A percentile compares a stretch with the other conserved stretches of the same genome.
Conservation (phyloP, 1,140 invertebrate genomes). For the Drosophila equinoxialis region DNA sequence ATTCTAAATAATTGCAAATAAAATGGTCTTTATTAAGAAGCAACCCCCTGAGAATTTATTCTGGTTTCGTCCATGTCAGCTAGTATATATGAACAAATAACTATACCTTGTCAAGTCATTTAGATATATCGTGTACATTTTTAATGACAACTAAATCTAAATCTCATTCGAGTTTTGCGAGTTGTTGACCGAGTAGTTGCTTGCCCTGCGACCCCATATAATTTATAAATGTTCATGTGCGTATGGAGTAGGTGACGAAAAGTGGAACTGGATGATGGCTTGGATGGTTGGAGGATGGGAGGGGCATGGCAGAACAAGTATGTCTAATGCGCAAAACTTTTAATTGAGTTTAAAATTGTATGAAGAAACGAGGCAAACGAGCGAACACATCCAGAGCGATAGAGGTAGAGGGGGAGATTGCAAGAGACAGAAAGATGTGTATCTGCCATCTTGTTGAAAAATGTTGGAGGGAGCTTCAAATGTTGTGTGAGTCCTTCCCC, state of each 20-base stretch:
- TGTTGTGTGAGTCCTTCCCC: neutral
- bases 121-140: constrained; percentile 67
- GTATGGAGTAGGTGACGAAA: constrained; percentile 9
- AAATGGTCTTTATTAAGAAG: too few relatives aligned
- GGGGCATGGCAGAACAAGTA: constrained; percentile 56
- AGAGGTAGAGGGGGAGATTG: constrained; percentile 25
- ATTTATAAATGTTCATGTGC: neutral
- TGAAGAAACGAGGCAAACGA: constrained; percentile 45
- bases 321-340: constrained; percentile 76
- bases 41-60: too few relatives aligned
- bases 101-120: constrained; percentile 36
- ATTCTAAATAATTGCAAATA: too few relatives aligned
- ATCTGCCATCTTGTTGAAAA: neutral
- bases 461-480: neutral
- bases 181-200: constrained; percentile 15
- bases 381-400: neutral
- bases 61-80: too few relatives aligned
- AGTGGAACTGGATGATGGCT: constrained; percentile 1
- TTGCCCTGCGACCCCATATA: neutral
- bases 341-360: constrained; percentile 81
- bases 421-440: neutral
- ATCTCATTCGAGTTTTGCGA: constrained; percentile 55
- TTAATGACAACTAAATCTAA: constrained; percentile 73
- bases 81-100: too few relatives aligned
- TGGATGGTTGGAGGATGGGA: neutral